Percentiles rank a stretch among this genome's conserved stretches.
These are phyloP conservation scores for Megaleporinus macrocephalus DNA, from an alignment of 2,113 vertebrate species.

Conservation along the genomic window DNA sequence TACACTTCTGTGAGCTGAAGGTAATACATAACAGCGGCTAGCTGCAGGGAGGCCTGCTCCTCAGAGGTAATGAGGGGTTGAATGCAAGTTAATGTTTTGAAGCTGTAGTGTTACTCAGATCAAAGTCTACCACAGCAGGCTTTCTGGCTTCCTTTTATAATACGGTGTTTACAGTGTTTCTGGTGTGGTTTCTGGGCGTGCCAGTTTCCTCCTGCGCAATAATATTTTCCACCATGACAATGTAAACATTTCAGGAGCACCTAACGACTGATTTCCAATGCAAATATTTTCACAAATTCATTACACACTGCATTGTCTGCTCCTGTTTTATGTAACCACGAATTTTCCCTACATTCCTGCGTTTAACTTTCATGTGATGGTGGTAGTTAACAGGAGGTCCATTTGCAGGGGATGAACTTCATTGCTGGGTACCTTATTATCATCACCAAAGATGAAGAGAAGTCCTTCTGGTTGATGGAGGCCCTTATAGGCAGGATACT, in stretches of 20 bases:
- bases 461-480: constrained; percentile 94
- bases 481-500: constrained; percentile 89
- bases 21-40: neutral
- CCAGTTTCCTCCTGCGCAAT: neutral
- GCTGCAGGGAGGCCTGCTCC: constrained; percentile 1
- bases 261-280: constrained; percentile 40
- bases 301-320: neutral
- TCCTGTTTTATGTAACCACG: neutral
- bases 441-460: constrained; percentile 91
- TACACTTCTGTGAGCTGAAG: neutral
- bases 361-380: neutral
- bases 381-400: neutral
- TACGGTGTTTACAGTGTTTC: neutral
- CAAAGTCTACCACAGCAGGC: neutral
- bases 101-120: neutral
- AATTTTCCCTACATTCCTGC: neutral
- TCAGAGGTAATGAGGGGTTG: neutral
- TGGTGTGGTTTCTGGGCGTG: neutral
- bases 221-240: neutral
- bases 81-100: constrained; percentile 27
- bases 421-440: constrained; percentile 92
- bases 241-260: neutral
- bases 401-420: constrained; percentile 97
- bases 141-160: neutral
- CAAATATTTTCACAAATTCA: constrained; percentile 40